Evolutionary conservation across 2,888 invertebrate genomes (phyloP).

Genomic region (Bombyx huttoni): DNA sequence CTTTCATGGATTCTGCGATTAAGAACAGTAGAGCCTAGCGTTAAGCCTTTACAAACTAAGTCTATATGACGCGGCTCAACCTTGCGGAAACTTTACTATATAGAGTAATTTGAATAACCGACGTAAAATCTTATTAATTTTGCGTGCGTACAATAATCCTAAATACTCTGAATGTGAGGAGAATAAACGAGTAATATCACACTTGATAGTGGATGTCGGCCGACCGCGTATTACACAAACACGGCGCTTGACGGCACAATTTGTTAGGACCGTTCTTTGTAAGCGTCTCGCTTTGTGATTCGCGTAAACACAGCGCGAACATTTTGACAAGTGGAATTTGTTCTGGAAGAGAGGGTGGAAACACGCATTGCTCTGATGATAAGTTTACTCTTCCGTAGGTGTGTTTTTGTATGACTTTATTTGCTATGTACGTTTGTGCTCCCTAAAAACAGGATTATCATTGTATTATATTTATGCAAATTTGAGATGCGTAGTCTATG

Average conservation of each 20-base stretch:
- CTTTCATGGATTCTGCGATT: conserved; percentile 24
- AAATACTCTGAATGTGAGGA: conserved; percentile 17
- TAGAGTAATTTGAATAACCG: not conserved
- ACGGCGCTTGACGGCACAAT: conserved; percentile 53
- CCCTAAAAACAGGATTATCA: not conserved
- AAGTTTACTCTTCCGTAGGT: conserved; percentile 25
- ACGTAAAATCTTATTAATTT: not conserved
- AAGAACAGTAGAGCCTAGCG: conserved; percentile 23
- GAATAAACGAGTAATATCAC: conserved; percentile 31
- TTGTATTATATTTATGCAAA: too few relatives aligned
- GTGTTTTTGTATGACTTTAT: conserved; percentile 17
- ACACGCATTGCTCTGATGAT: conserved; percentile 31
- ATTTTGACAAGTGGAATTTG: conserved; percentile 65
- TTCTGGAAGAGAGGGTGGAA: conserved; percentile 41
- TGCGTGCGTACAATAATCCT: conserved; percentile 4
- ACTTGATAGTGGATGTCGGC: conserved; percentile 34
- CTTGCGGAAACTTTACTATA: not conserved
- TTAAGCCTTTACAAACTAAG: conserved; percentile 9
- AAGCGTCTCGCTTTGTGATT: conserved; percentile 61
- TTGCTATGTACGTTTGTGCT: conserved; percentile 2
- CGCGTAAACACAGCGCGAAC: conserved; percentile 54
- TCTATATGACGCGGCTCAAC: not conserved
- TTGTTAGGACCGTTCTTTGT: conserved; percentile 62
- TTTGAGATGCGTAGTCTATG: too few relatives aligned
- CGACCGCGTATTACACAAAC: conserved; percentile 47